Evolutionary conservation across 1,140 invertebrate genomes (phyloP).

Genomic region (Adelges cooleyi): DNA sequence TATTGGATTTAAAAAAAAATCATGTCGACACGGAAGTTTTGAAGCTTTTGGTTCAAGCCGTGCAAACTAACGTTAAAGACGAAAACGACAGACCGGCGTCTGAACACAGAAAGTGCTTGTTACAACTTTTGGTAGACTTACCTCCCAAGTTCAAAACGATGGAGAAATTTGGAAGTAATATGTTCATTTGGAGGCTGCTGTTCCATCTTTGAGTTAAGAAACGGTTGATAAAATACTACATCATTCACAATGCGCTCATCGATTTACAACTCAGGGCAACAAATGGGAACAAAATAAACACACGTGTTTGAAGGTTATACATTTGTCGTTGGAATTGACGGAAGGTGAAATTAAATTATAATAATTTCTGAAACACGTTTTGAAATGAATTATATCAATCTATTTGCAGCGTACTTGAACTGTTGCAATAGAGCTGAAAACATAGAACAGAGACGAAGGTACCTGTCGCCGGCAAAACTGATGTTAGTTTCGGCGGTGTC

Average conservation of each 20-base stretch:
- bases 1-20: slow-evolving; percentile 71
- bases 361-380: too few species aligned
- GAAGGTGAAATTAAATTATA: slow-evolving; percentile 33
- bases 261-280: slow-evolving; percentile 38
- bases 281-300: slow-evolving; percentile 49
- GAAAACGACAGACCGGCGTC: slow-evolving; percentile 26
- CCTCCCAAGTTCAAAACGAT: slow-evolving; percentile 50
- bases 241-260: slow-evolving; percentile 45
- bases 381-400: too few species aligned
- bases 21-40: slow-evolving; percentile 70
- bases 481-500: too few species aligned
- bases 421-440: too few species aligned
- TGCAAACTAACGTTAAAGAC: slow-evolving; percentile 47
- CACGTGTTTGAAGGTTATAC: slow-evolving; percentile 40
- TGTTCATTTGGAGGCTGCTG: slow-evolving; percentile 51
- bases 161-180: slow-evolving; percentile 68
- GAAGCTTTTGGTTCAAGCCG: slow-evolving; percentile 56
- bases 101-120: slow-evolving; percentile 44
- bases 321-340: slow-evolving; percentile 41
- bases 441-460: too few species aligned
- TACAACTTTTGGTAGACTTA: slow-evolving; percentile 72
- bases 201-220: slow-evolving; percentile 48
- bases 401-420: too few species aligned
- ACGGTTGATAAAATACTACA: slow-evolving; percentile 48
- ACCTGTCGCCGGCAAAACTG: too few species aligned